These are phyloP conservation scores for Cladopsammia gracilis DNA, from an alignment of 64 coral and sea anemone species.

Conservation along the genomic window DNA sequence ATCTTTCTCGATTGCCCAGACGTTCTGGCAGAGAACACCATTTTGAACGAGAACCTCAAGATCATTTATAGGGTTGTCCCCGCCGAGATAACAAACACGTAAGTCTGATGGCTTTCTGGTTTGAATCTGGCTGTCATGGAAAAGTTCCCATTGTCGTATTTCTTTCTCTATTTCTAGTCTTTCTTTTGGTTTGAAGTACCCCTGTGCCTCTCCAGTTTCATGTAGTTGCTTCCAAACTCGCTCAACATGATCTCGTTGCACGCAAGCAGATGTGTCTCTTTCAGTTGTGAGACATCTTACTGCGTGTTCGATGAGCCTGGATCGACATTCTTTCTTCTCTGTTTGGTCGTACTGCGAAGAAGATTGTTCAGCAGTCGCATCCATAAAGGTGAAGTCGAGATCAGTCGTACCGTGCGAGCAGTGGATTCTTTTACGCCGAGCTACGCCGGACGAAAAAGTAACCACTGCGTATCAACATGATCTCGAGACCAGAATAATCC, in stretches of 20 bases:
- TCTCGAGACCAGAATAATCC: too few species aligned
- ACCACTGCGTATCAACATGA: too few species aligned
- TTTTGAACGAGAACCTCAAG: constrained; percentile 36
- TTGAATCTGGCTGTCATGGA: constrained; percentile 33
- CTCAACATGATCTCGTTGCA: constrained; percentile 51
- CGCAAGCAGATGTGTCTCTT: constrained; percentile 52
- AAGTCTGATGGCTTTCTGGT: constrained; percentile 46
- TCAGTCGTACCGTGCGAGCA: too few species aligned
- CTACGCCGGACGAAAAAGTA: too few species aligned
- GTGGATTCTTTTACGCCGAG: too few species aligned
- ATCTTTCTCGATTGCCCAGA: constrained; percentile 71
- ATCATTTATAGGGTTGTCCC: constrained; percentile 50
- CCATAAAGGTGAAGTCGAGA: too few species aligned
- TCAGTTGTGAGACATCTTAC: constrained; percentile 52
- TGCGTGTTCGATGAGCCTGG: constrained; percentile 28
- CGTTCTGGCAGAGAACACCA: constrained; percentile 67
- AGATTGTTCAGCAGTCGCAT: too few species aligned
- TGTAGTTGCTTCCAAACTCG: constrained; percentile 9
- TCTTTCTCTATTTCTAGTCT: neutral
- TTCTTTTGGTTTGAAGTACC: neutral
- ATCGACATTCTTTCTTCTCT: constrained; percentile 11
- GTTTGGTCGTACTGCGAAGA: neutral
- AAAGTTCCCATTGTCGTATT: constrained; percentile 18
- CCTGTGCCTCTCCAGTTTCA: neutral
- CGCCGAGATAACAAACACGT: constrained; percentile 67